Conservation (phyloP, 2,113 vertebrate species). For the Gavialis gangeticus region DNA sequence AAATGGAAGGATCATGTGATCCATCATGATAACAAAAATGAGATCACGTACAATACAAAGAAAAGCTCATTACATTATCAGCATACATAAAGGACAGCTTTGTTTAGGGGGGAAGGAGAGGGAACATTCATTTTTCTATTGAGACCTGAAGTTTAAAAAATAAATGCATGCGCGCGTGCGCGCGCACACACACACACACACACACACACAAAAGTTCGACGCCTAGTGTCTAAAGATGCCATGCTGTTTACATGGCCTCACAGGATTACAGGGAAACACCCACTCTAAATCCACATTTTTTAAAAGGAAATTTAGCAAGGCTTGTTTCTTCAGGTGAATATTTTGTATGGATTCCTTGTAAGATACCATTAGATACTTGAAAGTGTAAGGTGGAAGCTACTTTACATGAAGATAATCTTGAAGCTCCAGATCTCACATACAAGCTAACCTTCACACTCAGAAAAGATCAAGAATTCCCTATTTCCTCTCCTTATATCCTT, state of each 20-base stretch:
- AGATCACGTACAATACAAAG: background rate
- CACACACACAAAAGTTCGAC: background rate
- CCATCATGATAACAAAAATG: fast-evolving
- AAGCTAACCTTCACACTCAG: background rate
- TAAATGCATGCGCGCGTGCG: background rate
- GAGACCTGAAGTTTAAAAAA: background rate
- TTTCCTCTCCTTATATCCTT: background rate
- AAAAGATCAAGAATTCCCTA: background rate
- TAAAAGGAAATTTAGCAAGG: background rate
- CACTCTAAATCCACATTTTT: background rate
- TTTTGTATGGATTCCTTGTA: background rate
- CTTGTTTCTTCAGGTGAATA: background rate
- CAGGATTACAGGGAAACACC: background rate
- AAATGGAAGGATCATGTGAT: fast-evolving
- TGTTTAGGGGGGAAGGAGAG: background rate
- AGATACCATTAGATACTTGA: background rate
- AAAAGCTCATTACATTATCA: background rate
- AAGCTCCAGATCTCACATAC: background rate
- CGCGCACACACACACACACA: no score
- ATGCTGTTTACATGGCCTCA: background rate
- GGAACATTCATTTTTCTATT: background rate
- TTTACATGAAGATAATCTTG: background rate
- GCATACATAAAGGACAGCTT: background rate
- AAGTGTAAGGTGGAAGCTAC: background rate
- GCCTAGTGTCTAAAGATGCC: background rate